These are phyloP conservation scores for Varecia variegata DNA, from an alignment of 2,797 vertebrate genomes.

Conservation along the genomic window DNA sequence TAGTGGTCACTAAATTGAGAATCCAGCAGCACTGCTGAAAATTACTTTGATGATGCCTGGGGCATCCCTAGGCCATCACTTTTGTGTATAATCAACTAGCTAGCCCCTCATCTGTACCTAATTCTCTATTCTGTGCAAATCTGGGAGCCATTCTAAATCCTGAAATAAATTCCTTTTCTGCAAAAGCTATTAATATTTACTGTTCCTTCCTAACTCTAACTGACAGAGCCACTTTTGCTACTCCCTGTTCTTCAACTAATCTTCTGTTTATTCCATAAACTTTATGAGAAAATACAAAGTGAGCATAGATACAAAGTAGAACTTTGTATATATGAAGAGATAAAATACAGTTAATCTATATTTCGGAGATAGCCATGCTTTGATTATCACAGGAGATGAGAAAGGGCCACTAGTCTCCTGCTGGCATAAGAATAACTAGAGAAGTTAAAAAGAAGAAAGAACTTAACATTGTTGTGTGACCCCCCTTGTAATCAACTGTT, in stretches of 20 bases:
- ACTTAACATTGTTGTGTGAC: not conserved
- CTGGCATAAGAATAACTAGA: not conserved
- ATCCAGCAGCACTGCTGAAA: not conserved
- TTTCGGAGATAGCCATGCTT: not conserved
- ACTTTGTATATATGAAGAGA: not conserved
- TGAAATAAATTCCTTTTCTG: constrained; percentile 14
- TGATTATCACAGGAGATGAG: not conserved
- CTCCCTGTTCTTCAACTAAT: not conserved
- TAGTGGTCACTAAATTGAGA: not conserved
- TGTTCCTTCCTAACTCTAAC: not conserved
- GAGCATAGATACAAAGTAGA: not conserved
- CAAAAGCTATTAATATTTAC: not conserved
- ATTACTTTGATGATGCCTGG: not conserved
- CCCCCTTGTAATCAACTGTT: not conserved
- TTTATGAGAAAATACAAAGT: not conserved
- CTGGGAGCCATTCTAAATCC: not conserved
- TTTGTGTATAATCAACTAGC: not conserved
- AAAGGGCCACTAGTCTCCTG: not conserved
- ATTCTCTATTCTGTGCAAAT: not conserved
- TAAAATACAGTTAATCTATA: not conserved
- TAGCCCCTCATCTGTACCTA: not conserved
- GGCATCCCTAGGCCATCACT: not conserved
- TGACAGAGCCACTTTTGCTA: not conserved
- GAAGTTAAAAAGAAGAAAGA: not conserved
- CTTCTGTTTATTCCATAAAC: not conserved